Evolutionary conservation across 2,797 vertebrate species (phyloP), one percentile per base, ranked within the genome.

Genomic region (Melanotaenia nigrans): DNA sequence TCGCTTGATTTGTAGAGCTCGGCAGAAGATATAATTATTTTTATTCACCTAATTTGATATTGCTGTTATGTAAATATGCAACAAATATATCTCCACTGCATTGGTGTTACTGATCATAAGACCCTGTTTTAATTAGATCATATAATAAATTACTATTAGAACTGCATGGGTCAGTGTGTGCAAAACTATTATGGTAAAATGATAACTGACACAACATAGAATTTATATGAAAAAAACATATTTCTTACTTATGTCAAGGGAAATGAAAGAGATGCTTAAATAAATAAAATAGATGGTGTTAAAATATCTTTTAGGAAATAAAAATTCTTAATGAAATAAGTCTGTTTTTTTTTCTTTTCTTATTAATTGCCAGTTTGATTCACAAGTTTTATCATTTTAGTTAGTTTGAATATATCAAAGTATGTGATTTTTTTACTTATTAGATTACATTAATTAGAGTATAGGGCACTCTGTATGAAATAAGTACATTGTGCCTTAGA

Each of bases 251-350:
- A 18, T 45, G 40, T 9, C 20, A 49, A n/a, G 68, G 36, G 20
- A 45, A 68, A 77, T 14, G 6, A 9, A 62, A 10, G 13, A 61
- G 3, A 12, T 73, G 14, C 36, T 40, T 18, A 33, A 8, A 47
- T 20, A 9, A 70, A 22, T 64, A 56, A 56, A 49, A 13, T 36
- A 33, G 47, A 53, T 49, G 36, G 36, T 42, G 2, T 22, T 83
- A n/a, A 77, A 75, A 62, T 56, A 55, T 55, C 11, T 24, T 14
- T 28, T 28, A 8, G 0, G 42, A 63, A 57, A 61, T 10, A 68
- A 24, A 65, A 16, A 4, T 0, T 40, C 9, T 45, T 63, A 32
- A 28, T 9, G 4, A 13, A 16, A 42, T 13, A 49, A 30, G 16
- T 71, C 20, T 53, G 16, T 9, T 33, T 74, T 49, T 74, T 49